A percentile compares a stretch with the other conserved stretches of the same genome.
Evolutionary conservation across 2,888 invertebrate species (phyloP).

Genomic region (Hirudinaria manillensis): DNA sequence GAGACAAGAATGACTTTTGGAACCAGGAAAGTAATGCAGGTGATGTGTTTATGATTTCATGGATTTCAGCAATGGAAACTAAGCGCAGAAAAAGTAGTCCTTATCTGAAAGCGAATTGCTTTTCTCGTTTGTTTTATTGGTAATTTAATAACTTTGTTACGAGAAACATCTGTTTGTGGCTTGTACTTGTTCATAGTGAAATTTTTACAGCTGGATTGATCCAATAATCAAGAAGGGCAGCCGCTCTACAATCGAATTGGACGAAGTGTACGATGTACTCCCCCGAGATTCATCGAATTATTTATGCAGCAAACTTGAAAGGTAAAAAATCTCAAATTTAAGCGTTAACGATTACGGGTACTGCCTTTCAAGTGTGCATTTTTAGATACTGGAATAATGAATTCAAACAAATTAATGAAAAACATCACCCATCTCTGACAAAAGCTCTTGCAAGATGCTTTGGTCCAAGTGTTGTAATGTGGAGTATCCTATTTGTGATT

Average conservation of each 20-base stretch:
- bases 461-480: constrained; percentile 53
- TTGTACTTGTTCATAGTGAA: no score
- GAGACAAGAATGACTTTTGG: no score
- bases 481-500: constrained; percentile 54
- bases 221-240: constrained; percentile 49
- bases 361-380: no score
- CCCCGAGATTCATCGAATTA: constrained; percentile 46
- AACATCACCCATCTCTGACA: constrained; percentile 53
- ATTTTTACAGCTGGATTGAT: constrained; percentile 49
- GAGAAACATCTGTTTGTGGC: background rate
- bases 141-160: constrained; percentile 36
- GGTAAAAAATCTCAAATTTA: constrained; percentile 38
- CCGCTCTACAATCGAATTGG: constrained; percentile 44
- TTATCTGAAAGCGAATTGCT: constrained; percentile 40
- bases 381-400: constrained; percentile 5
- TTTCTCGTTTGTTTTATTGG: constrained; percentile 47
- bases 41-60: no score
- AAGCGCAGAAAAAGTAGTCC: no score
- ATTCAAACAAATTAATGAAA: constrained; percentile 13
- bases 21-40: no score
- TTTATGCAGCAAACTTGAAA: constrained; percentile 45
- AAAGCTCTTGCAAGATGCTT: constrained; percentile 57
- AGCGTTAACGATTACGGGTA: background rate
- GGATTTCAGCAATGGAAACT: no score
- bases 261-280: constrained; percentile 51